Conservation (phyloP, 2,113 vertebrate genomes). For the Setophaga petechia region DNA sequence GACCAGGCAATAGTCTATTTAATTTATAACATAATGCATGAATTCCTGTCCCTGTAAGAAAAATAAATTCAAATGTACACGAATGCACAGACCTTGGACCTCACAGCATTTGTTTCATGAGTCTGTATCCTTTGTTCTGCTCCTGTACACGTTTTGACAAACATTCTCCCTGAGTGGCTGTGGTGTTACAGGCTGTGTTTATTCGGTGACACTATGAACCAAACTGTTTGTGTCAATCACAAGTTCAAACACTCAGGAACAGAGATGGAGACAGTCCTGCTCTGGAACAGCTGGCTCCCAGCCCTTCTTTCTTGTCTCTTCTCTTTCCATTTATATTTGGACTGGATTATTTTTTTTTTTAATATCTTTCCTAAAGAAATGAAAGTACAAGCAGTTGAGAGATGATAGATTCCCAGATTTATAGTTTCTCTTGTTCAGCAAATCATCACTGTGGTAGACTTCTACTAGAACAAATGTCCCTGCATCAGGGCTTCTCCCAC, state of each 20-base stretch:
- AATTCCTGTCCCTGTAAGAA: not conserved
- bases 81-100: not conserved
- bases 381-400: not conserved
- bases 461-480: not conserved
- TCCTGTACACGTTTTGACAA: not conserved
- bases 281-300: conserved; percentile 10
- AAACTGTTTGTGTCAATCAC: conserved; percentile 32
- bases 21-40: not conserved
- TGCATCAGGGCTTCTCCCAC: not conserved
- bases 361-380: not conserved
- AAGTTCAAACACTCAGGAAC: conserved; percentile 15
- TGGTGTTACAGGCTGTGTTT: not conserved
- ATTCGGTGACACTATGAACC: not conserved
- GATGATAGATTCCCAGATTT: not conserved
- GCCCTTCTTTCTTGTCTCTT: not conserved
- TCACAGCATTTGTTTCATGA: not conserved
- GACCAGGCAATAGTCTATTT: not conserved
- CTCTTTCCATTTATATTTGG: not conserved
- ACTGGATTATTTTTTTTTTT: not conserved
- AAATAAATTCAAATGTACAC: not conserved
- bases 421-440: not conserved
- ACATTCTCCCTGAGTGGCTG: not conserved
- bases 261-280: not conserved
- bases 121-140: conserved; percentile 27
- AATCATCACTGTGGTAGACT: not conserved